Conservation (phyloP, 2,113 vertebrate genomes). For the Brachyhypopomus occidentalis region DNA sequence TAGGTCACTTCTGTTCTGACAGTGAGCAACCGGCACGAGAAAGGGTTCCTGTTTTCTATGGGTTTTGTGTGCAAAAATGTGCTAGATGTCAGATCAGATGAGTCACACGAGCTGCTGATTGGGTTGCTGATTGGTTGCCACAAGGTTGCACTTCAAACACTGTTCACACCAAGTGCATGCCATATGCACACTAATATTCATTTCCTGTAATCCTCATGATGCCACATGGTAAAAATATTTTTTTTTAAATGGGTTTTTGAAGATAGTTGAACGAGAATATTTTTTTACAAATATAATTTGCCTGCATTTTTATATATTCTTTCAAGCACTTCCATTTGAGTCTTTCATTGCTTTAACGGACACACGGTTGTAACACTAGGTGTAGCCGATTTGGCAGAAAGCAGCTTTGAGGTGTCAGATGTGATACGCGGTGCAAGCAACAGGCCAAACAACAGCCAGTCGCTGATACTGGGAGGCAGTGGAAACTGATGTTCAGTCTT, state of each 20-base stretch:
- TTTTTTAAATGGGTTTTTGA: too few species aligned
- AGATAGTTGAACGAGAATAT: too few species aligned
- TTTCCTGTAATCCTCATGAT: too few species aligned
- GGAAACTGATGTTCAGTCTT: neutral
- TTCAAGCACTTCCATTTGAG: too few species aligned
- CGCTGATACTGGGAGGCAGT: neutral
- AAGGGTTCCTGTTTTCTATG: neutral
- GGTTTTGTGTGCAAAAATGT: neutral
- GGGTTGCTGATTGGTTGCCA: neutral
- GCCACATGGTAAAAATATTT: too few species aligned
- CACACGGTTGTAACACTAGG: neutral
- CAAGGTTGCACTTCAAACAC: neutral
- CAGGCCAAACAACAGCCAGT: neutral
- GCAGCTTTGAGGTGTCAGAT: neutral
- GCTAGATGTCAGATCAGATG: neutral
- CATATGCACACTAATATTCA: neutral
- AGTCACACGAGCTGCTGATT: neutral
- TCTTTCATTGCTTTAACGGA: neutral
- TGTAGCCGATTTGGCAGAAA: conserved; percentile 2
- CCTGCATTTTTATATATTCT: too few species aligned
- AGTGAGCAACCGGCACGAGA: neutral
- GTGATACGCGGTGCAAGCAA: neutral
- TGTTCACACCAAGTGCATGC: neutral
- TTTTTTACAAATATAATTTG: too few species aligned
- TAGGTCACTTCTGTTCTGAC: conserved; percentile 3